Conservation (phyloP, 1,140 invertebrate genomes). For the Ctenoplectra terminalis region DNA sequence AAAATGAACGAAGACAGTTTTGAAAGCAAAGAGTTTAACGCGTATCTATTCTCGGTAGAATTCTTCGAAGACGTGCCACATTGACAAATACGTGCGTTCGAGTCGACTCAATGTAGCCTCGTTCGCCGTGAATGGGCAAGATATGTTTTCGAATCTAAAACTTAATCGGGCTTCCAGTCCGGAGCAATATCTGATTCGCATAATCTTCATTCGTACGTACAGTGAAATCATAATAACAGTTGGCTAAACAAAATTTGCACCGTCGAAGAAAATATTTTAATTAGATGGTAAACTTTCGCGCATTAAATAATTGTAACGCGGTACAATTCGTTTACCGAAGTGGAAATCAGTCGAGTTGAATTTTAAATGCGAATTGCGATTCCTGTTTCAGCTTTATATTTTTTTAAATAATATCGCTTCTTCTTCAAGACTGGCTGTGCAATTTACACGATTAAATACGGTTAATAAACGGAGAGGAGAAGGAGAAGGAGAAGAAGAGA, state of each 20-base stretch:
- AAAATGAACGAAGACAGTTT: constrained; percentile 45
- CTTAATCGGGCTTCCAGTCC: background rate
- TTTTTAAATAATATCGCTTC: too few species aligned
- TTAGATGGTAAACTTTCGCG: background rate
- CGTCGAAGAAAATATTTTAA: background rate
- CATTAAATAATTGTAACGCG: background rate
- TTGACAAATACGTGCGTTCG: constrained; percentile 51
- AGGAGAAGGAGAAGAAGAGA: background rate
- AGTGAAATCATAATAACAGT: background rate
- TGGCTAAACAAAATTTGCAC: background rate
- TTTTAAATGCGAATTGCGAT: background rate
- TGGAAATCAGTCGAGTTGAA: background rate
- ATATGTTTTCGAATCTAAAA: constrained; percentile 33
- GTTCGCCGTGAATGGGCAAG: constrained; percentile 42
- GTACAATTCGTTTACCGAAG: background rate
- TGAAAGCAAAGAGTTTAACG: constrained; percentile 36
- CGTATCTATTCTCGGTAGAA: constrained; percentile 51
- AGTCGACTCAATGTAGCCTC: constrained; percentile 36
- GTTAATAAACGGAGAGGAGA: background rate
- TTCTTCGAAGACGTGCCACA: constrained; percentile 49
- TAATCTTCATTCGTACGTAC: too few species aligned
- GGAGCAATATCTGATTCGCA: background rate
- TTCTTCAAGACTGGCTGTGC: too few species aligned
- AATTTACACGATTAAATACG: background rate
- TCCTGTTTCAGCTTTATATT: too few species aligned